Evolutionary conservation across 2,888 invertebrate genomes (phyloP).

Genomic region (Rotaria magnacalcarata): DNA sequence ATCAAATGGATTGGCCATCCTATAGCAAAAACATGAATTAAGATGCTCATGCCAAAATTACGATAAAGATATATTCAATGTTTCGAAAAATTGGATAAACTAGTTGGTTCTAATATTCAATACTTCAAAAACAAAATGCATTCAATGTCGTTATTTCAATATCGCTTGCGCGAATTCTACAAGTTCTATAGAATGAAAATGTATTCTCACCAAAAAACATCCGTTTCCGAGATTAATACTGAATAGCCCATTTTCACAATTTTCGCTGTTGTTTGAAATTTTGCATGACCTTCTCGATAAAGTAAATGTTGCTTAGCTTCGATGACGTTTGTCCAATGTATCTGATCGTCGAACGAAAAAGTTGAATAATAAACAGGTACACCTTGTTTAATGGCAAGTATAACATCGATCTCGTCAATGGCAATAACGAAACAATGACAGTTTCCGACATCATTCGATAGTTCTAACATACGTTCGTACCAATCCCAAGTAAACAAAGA

Average conservation of each 20-base stretch:
- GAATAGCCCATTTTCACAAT: background rate
- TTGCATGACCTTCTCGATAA: background rate
- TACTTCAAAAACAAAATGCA: too few species aligned
- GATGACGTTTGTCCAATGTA: background rate
- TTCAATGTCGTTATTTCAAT: too few species aligned
- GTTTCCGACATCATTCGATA: background rate
- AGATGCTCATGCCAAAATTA: too few species aligned
- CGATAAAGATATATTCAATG: too few species aligned
- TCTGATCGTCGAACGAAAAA: background rate
- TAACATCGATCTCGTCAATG: background rate
- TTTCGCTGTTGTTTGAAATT: background rate
- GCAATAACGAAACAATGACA: constrained; percentile 15
- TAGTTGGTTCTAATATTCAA: too few species aligned
- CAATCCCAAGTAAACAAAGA: background rate
- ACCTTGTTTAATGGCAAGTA: background rate
- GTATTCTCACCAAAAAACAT: constrained; percentile 1
- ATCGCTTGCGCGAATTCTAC: too few species aligned
- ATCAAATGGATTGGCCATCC: too few species aligned
- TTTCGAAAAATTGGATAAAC: too few species aligned
- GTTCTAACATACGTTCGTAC: background rate
- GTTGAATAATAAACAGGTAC: background rate
- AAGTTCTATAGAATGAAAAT: too few species aligned
- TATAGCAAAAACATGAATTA: too few species aligned
- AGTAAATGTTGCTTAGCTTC: background rate
- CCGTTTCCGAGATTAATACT: background rate